phyloP scores from a whole-genome alignment of 2,113 vertebrate species.

The Hemibagrus wyckioides region DNA sequence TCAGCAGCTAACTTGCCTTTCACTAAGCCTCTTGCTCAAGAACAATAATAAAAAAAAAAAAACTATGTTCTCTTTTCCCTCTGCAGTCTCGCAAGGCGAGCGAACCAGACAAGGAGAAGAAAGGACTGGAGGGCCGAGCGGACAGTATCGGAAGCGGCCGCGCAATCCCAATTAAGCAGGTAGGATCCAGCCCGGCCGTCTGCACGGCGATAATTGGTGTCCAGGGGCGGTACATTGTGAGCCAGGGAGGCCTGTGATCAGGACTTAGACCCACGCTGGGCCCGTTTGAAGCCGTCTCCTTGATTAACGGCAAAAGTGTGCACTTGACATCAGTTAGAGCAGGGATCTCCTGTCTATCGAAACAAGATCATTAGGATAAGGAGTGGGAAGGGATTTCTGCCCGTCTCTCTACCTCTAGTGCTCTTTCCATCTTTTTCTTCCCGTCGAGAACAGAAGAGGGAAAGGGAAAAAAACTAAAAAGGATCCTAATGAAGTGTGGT shows the following conservation, averaged over 20 bases:
- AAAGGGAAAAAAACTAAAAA: slow-evolving; percentile 42
- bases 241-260: slow-evolving; percentile 54
- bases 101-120: slow-evolving; percentile 98
- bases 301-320: slow-evolving; percentile 91
- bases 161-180: slow-evolving; percentile 99
- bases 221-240: slow-evolving; percentile 46
- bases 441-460: slow-evolving; percentile 29
- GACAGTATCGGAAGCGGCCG: slow-evolving; percentile 98
- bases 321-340: slow-evolving; percentile 98
- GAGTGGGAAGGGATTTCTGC: slow-evolving; percentile 74
- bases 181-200: slow-evolving; percentile 63
- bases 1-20: slow-evolving; percentile 1
- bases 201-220: slow-evolving; percentile 61
- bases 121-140: slow-evolving; percentile 89
- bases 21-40: slow-evolving; percentile 24
- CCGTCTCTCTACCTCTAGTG: slow-evolving; percentile 20
- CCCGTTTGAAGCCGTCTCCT: slow-evolving; percentile 77
- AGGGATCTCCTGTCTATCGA: slow-evolving; percentile 86
- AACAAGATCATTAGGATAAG: slow-evolving; percentile 94
- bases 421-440: slow-evolving; percentile 27
- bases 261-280: slow-evolving; percentile 44
- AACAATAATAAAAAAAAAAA: neutral
- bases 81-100: slow-evolving; percentile 95
- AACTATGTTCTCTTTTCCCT: slow-evolving; percentile 57
- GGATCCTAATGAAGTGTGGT: slow-evolving; percentile 83